Conservation (phyloP, 2,888 invertebrate species). For the Neocrepidodera transversa region DNA sequence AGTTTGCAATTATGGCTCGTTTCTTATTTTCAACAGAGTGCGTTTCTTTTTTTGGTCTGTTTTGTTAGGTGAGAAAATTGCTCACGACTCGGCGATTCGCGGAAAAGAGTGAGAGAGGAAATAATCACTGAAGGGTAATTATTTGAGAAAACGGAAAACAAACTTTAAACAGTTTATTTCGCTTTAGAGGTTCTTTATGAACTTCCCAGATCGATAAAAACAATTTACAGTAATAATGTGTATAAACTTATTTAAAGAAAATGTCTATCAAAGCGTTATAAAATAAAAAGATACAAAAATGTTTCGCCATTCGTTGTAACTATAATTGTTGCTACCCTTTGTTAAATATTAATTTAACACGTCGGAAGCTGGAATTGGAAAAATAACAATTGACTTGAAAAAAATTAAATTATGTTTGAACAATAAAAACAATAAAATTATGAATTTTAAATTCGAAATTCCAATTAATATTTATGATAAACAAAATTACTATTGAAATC, state of each 20-base stretch:
- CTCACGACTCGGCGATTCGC: constrained; percentile 19
- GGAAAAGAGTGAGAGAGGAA: constrained; percentile 18
- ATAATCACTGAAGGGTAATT: constrained; percentile 26
- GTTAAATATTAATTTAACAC: no score
- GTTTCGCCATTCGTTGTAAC: no score
- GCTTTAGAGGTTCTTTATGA: constrained; percentile 19
- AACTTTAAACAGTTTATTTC: constrained; percentile 24
- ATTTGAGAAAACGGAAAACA: constrained; percentile 31
- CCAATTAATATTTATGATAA: no score
- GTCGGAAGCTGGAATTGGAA: no score
- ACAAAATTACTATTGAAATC: no score
- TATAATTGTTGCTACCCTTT: no score
- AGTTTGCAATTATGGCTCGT: constrained; percentile 3
- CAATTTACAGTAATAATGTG: constrained; percentile 19
- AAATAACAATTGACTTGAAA: no score
- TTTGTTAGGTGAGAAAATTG: constrained; percentile 34
- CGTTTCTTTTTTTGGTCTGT: constrained; percentile 21
- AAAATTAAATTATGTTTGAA: no score
- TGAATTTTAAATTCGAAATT: no score
- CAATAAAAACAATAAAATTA: no score
- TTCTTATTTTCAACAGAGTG: background rate
- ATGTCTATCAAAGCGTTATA: no score
- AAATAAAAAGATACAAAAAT: no score
- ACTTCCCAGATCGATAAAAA: constrained; percentile 20
- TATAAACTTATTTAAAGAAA: constrained; percentile 4